Percentiles rank a stretch among this genome's conserved stretches.
Conservation (phyloP, 2,888 invertebrate species). For the Entomobrya proxima region DNA sequence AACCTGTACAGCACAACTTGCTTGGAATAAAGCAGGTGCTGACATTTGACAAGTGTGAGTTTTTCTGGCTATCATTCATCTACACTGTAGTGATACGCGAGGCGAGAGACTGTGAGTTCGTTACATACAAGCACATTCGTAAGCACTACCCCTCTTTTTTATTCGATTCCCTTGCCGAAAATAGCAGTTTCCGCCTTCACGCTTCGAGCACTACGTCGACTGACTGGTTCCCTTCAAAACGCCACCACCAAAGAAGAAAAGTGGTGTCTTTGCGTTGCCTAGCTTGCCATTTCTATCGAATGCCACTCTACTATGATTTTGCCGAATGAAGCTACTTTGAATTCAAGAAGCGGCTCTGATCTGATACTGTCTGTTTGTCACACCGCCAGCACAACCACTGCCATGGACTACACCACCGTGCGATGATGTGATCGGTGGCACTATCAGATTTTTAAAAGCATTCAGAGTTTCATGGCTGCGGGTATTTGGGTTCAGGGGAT, state of each 20-base stretch:
- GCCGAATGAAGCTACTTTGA: background rate
- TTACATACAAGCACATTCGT: background rate
- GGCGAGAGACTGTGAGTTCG: no score
- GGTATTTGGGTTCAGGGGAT: conserved; percentile 10
- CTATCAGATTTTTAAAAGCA: conserved; percentile 3
- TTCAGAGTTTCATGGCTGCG: conserved; percentile 14
- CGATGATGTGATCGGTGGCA: conserved; percentile 33
- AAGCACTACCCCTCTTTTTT: background rate
- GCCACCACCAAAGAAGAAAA: background rate
- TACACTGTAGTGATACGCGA: background rate
- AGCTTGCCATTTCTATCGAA: background rate
- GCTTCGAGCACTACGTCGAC: conserved; percentile 9
- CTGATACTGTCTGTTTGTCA: conserved; percentile 37
- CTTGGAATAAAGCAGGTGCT: conserved; percentile 25
- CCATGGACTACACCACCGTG: background rate
- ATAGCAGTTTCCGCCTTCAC: conserved; percentile 33
- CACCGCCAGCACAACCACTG: background rate
- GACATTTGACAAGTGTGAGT: conserved; percentile 15
- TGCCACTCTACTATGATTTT: background rate
- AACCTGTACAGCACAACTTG: no score
- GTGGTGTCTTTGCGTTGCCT: no score
- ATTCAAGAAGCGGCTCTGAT: conserved; percentile 31
- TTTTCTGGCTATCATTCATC: background rate
- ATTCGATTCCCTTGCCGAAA: conserved; percentile 8
- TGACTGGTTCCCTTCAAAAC: conserved; percentile 12